Evolutionary conservation across 2,888 invertebrate genomes (phyloP).

Genomic region (Drosophila lacicola): DNA sequence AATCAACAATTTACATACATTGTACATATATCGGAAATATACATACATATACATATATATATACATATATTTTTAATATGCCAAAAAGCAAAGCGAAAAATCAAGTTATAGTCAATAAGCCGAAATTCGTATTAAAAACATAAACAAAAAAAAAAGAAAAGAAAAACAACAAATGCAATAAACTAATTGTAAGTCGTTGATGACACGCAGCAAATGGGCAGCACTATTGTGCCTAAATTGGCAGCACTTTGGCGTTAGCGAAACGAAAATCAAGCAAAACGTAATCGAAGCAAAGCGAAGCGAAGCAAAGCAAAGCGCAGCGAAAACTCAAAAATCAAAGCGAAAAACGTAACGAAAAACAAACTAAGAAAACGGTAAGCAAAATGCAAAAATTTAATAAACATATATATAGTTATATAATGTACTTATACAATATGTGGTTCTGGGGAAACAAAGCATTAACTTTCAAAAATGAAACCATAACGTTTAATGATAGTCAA

Average conservation of each 20-base stretch:
- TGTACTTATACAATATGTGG: constrained; percentile 47
- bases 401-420: constrained; percentile 18
- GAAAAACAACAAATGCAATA: constrained; percentile 44
- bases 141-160: not conserved
- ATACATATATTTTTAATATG: constrained; percentile 70
- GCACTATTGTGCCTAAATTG: constrained; percentile 28
- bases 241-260: constrained; percentile 19
- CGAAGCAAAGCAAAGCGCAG: constrained; percentile 22
- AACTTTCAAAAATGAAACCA: constrained; percentile 54
- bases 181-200: constrained; percentile 60
- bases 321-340: constrained; percentile 58
- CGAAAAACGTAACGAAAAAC: constrained; percentile 42
- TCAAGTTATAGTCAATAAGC: constrained; percentile 48
- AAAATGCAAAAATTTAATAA: constrained; percentile 17
- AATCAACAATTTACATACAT: constrained; percentile 36
- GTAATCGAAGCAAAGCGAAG: constrained; percentile 8
- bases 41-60: constrained; percentile 28
- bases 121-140: constrained; percentile 18
- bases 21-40: constrained; percentile 53
- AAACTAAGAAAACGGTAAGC: constrained; percentile 30
- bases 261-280: not conserved
- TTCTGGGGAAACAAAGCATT: constrained; percentile 78
- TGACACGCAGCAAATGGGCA: constrained; percentile 33
- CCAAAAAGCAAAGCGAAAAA: constrained; percentile 52
- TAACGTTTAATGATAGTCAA: constrained; percentile 50